These are phyloP conservation scores for Artibeus jamaicensis DNA, from an alignment of 2,797 vertebrate species.

Conservation along the genomic window DNA sequence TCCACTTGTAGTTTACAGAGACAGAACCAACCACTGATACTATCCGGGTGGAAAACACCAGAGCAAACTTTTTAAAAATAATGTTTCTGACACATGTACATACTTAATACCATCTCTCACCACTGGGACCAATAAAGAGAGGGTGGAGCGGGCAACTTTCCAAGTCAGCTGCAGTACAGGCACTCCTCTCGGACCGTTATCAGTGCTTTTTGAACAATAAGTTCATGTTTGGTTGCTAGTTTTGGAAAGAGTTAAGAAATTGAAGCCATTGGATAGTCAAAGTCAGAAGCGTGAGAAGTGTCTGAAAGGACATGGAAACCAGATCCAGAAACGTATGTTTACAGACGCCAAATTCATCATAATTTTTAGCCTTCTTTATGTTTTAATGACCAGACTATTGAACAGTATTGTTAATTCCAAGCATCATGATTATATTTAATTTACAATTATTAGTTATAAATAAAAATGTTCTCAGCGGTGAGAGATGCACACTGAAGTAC, in stretches of 20 bases:
- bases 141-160: neutral
- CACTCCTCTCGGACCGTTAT: neutral
- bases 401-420: neutral
- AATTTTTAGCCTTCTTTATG: slow-evolving; percentile 16
- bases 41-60: neutral
- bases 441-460: neutral
- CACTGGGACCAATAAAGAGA: slow-evolving; percentile 30
- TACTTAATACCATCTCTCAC: slow-evolving; percentile 14
- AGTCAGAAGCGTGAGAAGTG: neutral
- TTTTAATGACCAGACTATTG: slow-evolving; percentile 11
- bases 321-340: slow-evolving; percentile 10
- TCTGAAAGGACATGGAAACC: slow-evolving; percentile 39
- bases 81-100: slow-evolving; percentile 53
- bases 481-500: neutral
- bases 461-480: neutral
- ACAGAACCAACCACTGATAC: slow-evolving; percentile 36
- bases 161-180: neutral
- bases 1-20: slow-evolving; percentile 51
- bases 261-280: neutral
- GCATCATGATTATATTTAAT: neutral
- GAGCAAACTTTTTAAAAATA: slow-evolving; percentile 64
- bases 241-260: slow-evolving; percentile 1
- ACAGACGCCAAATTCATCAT: slow-evolving; percentile 11
- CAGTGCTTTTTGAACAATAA: slow-evolving; percentile 34
- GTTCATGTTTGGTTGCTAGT: slow-evolving; percentile 28